A percentile compares a stretch with the other conserved stretches of the same genome.
phyloP scores from a whole-genome alignment of 2,113 vertebrate species.

The Lamprotornis superbus region DNA sequence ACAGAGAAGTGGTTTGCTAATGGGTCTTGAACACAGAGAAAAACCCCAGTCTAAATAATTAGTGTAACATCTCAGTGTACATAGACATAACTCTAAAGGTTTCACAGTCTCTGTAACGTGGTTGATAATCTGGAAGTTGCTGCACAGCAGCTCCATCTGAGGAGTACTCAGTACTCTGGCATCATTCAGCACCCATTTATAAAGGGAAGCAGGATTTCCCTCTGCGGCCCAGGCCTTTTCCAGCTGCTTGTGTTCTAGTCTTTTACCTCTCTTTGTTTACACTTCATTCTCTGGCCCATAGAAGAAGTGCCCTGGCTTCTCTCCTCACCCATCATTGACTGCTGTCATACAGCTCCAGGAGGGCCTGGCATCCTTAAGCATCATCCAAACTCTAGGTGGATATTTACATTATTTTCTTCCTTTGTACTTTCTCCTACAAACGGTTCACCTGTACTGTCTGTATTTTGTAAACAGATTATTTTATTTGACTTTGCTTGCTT shows the following conservation, averaged over 20 bases:
- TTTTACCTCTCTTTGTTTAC: background rate
- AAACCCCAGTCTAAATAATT: background rate
- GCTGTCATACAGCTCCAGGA: background rate
- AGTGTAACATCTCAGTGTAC: background rate
- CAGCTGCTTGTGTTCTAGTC: background rate
- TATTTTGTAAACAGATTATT: background rate
- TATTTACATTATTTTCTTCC: background rate
- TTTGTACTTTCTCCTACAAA: background rate
- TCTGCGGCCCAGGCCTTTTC: background rate
- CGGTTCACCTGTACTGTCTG: background rate
- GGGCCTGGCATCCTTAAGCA: background rate
- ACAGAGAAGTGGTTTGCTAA: background rate
- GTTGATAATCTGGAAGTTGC: background rate
- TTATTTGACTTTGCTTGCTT: background rate
- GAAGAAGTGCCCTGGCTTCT: background rate
- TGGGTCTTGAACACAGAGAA: background rate
- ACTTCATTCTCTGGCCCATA: background rate
- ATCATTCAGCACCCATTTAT: background rate
- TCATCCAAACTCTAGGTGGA: background rate
- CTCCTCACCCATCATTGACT: background rate
- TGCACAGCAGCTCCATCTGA: background rate
- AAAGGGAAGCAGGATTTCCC: background rate
- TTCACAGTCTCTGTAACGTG: background rate
- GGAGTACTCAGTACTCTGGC: background rate
- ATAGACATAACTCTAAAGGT: background rate